These are phyloP conservation scores for Leptopilina boulardi DNA, from an alignment of 1,140 invertebrate genomes.

Conservation along the genomic window DNA sequence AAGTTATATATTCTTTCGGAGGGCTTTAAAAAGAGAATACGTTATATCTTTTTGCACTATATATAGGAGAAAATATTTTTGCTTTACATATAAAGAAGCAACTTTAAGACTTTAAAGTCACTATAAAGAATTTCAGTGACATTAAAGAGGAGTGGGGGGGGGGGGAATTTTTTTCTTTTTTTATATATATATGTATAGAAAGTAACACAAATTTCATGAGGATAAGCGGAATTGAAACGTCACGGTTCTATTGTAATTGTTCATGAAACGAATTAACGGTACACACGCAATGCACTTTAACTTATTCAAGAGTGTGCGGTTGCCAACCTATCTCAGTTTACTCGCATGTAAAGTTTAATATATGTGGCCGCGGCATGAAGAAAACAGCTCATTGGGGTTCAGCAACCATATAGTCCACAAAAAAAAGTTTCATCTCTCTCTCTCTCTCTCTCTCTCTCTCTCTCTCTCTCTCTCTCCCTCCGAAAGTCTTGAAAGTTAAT, in stretches of 20 bases:
- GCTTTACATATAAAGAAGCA: neutral
- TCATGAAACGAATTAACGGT: constrained; percentile 71
- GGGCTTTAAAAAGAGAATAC: constrained; percentile 13
- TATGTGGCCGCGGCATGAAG: constrained; percentile 68
- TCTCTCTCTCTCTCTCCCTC: too few relatives aligned
- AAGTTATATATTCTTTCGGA: constrained; percentile 4
- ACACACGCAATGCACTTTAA: constrained; percentile 71
- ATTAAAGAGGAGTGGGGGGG: too few relatives aligned
- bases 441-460: too few relatives aligned
- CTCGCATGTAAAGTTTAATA: constrained; percentile 65
- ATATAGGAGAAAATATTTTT: constrained; percentile 7
- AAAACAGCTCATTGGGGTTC: constrained; percentile 54
- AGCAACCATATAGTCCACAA: neutral
- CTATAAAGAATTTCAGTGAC: constrained; percentile 36
- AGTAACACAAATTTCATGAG: constrained; percentile 40
- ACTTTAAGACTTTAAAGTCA: neutral
- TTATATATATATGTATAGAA: neutral
- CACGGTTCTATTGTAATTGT: constrained; percentile 69
- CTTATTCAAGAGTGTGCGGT: constrained; percentile 64
- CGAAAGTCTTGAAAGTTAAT: neutral
- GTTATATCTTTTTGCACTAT: neutral
- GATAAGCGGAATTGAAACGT: constrained; percentile 65
- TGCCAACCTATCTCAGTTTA: constrained; percentile 50
- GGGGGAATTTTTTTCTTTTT: constrained; percentile 29
- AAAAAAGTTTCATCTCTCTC: constrained; percentile 19